Evolutionary conservation across 2,888 invertebrate genomes (phyloP).

Genomic region (Ophonus ardosiacus): DNA sequence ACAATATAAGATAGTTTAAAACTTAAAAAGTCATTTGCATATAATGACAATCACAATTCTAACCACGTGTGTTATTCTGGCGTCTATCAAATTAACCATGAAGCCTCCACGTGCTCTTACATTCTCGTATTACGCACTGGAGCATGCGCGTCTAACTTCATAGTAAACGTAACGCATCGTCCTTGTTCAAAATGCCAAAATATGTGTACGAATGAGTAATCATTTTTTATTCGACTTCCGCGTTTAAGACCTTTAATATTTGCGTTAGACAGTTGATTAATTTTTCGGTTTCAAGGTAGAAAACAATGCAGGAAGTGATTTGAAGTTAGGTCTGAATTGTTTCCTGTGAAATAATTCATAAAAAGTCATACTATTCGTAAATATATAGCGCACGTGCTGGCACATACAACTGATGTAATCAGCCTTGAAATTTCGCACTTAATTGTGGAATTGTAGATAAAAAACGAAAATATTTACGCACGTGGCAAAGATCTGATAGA

Average conservation of each 20-base stretch:
- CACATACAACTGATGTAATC: conserved; percentile 36
- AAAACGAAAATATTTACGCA: conserved; percentile 11
- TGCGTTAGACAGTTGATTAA: conserved; percentile 6
- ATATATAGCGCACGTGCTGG: conserved; percentile 3
- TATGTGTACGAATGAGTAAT: conserved; percentile 42
- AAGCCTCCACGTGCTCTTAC: conserved; percentile 21
- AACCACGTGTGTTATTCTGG: conserved; percentile 7
- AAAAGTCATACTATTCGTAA: not conserved
- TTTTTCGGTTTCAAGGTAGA: conserved; percentile 8
- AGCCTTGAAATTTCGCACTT: conserved; percentile 39
- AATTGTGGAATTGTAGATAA: conserved; percentile 14
- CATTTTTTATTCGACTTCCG: conserved; percentile 34
- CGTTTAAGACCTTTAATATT: conserved; percentile 13
- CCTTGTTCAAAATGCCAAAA: conserved; percentile 26
- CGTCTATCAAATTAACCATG: conserved; percentile 36
- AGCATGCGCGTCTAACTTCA: conserved; percentile 22
- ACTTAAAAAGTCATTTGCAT: not conserved
- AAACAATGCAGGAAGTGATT: conserved; percentile 7
- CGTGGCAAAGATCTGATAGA: not conserved
- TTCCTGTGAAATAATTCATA: not conserved
- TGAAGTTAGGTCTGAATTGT: not conserved
- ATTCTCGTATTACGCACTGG: conserved; percentile 34
- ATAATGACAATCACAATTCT: conserved; percentile 13
- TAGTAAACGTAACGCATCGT: conserved; percentile 23
- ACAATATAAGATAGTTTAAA: not conserved